Percentiles rank a stretch among this genome's conserved stretches.
These are phyloP conservation scores for Branchinecta lindahli DNA, from an alignment of 1,140 invertebrate species.

Conservation along the genomic window DNA sequence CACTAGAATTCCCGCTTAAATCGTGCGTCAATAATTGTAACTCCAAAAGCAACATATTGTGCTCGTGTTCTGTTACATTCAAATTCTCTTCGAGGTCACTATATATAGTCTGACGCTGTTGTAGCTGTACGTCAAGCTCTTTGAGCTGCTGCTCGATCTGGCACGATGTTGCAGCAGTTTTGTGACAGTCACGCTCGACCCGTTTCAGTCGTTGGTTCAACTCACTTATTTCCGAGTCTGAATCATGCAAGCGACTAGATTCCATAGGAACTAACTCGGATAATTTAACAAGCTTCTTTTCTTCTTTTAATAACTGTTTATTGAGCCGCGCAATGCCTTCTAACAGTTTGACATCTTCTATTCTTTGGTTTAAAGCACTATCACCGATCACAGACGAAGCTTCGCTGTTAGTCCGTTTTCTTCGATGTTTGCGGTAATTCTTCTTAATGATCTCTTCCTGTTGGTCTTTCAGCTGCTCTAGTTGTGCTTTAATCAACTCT, in stretches of 20 bases:
- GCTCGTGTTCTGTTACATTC: not conserved
- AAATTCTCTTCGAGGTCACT: constrained; percentile 1
- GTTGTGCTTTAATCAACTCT: not conserved
- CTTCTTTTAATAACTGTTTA: not conserved
- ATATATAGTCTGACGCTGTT: not conserved
- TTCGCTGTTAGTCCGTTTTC: not conserved
- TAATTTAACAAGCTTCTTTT: not conserved
- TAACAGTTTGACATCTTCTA: not conserved
- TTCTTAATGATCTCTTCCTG: not conserved
- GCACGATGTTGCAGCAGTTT: not conserved
- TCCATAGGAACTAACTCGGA: not conserved
- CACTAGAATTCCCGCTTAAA: not conserved
- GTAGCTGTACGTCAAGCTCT: not conserved
- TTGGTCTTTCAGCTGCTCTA: not conserved
- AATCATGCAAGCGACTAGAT: not conserved
- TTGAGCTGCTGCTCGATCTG: not conserved
- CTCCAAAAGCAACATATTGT: not conserved
- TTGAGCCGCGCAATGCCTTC: not conserved
- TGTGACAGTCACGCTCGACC: not conserved
- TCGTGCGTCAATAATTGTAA: not conserved
- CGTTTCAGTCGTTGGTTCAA: not conserved
- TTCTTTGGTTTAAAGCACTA: not conserved
- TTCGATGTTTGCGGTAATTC: not conserved
- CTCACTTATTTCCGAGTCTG: not conserved
- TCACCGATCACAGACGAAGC: not conserved